These are phyloP conservation scores for Tenthredo mesomela DNA, from an alignment of 2,888 invertebrate genomes.

Conservation along the genomic window DNA sequence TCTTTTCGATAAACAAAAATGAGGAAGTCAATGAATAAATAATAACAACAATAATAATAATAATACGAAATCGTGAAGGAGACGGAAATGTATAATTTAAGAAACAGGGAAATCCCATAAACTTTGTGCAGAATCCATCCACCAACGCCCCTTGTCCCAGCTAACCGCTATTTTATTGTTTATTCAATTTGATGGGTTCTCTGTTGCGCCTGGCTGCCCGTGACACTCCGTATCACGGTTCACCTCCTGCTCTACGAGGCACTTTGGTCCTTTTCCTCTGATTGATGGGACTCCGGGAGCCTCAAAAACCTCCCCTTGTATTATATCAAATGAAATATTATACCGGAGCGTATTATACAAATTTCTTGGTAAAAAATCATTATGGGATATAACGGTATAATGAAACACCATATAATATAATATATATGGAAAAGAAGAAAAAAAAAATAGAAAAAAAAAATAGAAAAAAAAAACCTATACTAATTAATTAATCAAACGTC, in stretches of 20 bases:
- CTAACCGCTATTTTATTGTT: constrained; percentile 48
- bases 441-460: too few relatives aligned
- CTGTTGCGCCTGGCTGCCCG: constrained; percentile 32
- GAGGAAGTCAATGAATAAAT: neutral
- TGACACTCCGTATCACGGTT: constrained; percentile 47
- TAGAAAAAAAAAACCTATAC: too few relatives aligned
- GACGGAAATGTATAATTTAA: neutral
- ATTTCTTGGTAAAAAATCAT: neutral
- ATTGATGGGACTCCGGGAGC: constrained; percentile 30
- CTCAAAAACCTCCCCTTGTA: constrained; percentile 2
- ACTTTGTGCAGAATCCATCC: constrained; percentile 2
- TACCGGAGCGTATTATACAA: neutral
- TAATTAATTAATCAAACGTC: too few relatives aligned
- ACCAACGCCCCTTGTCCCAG: neutral
- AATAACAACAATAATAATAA: neutral
- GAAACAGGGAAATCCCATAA: neutral
- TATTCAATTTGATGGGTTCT: constrained; percentile 46
- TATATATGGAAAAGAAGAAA: neutral
- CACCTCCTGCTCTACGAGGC: constrained; percentile 33
- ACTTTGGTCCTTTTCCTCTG: constrained; percentile 37
- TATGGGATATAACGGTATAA: neutral
- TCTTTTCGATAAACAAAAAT: neutral
- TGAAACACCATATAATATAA: neutral
- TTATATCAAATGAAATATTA: constrained; percentile 31
- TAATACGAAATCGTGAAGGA: neutral